Base-by-base conservation (phyloP, 1,140 invertebrate species). In the Paralvinella palmiformis region DNA sequence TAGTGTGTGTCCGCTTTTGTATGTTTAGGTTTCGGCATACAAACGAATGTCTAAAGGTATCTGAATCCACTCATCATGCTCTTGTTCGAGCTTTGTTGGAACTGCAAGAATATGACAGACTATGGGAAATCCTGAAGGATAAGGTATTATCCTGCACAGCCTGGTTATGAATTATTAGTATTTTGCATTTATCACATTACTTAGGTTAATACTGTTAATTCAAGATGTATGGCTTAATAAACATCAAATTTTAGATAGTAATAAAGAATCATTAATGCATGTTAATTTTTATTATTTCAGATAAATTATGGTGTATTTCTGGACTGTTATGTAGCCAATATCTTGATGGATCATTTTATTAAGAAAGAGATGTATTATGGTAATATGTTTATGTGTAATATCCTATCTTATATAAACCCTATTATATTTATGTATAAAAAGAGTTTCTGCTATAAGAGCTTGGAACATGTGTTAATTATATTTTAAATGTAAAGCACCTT, bases 281-380 rank as follows among this genome's bases (percentile, higher is more conserved):
- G 27, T 48, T 7, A 20, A 7, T 50, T 50, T 6, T 50, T 50
- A 27, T 50, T 45, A 31, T 62, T 62, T 32, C 48, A 62, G 59
- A 45, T 50, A 7, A 52, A 52, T 29, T 62, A 50, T 29, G 59
- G 59, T 13, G 31, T 62, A 32, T 62, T 62, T 15, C 59, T 62
- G 5, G 48, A 62, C 32, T 5, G n/a, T 37, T 33, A 36, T 37
- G 24, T 37, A 32, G 44, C 59, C 31, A 45, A 50, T 36, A 32
- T 62, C 17, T 27, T 62, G 15, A 52, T 62, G 59, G 59, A 62
- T 33, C 59, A 62, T 24, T 62, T 62, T 37, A 52, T 62, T 15
- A 35, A 62, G 31, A 32, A 52, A 13, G 50, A 62, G 5, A 50
- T 50, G 31, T 62, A 50, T 27, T 17, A 50, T 36, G 59, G 59